phyloP scores from a whole-genome alignment of 2,888 invertebrate species.

The Mythimna impura region DNA sequence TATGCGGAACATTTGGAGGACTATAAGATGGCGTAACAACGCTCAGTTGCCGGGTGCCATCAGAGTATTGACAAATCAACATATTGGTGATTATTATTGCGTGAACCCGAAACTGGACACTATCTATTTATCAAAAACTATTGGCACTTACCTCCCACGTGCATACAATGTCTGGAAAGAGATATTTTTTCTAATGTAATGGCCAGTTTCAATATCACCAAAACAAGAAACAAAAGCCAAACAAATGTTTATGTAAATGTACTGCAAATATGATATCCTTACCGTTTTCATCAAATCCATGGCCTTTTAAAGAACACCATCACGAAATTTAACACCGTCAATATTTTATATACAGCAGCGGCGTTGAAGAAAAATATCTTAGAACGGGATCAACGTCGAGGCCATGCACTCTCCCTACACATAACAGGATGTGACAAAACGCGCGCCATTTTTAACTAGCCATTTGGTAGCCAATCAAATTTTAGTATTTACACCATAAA shows the following conservation, averaged over 20 bases:
- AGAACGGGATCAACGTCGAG: constrained; percentile 86
- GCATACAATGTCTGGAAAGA: constrained; percentile 90
- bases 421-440: constrained; percentile 90
- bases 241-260: constrained; percentile 82
- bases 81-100: constrained; percentile 78
- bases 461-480: constrained; percentile 75
- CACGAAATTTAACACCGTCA: constrained; percentile 86
- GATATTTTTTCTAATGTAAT: constrained; percentile 91
- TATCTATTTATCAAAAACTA: constrained; percentile 82
- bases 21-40: constrained; percentile 91
- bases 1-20: constrained; percentile 88
- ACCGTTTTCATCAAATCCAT: constrained; percentile 92
- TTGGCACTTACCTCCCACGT: constrained; percentile 89
- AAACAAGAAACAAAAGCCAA: constrained; percentile 91
- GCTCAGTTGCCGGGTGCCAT: constrained; percentile 90
- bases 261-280: constrained; percentile 79
- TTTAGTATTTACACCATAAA: constrained; percentile 69
- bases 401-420: constrained; percentile 85
- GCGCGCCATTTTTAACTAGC: constrained; percentile 84
- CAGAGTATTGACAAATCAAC: constrained; percentile 89
- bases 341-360: constrained; percentile 82
- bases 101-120: constrained; percentile 82
- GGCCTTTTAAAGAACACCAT: constrained; percentile 90
- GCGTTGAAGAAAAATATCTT: constrained; percentile 81
- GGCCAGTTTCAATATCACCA: constrained; percentile 91